phyloP scores from a whole-genome alignment of 2,797 vertebrate species.

The Streptopelia turtur region DNA sequence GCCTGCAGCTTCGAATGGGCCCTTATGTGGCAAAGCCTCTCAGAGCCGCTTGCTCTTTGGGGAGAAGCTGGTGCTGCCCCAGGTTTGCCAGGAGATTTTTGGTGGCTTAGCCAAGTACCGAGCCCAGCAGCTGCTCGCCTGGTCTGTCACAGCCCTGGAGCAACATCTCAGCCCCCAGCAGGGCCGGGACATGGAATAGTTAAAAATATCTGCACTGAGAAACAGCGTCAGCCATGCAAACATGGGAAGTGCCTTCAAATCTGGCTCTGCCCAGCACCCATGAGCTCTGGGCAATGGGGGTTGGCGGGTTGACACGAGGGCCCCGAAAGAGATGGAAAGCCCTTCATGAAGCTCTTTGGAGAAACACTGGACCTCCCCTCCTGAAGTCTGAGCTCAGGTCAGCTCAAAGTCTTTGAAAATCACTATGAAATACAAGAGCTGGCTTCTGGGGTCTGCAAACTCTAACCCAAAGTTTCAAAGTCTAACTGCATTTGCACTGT shows the following conservation, averaged over 20 bases:
- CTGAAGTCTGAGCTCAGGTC: neutral
- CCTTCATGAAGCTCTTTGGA: neutral
- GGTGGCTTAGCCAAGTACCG: neutral
- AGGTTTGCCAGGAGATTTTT: slow-evolving; percentile 37
- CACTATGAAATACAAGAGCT: neutral
- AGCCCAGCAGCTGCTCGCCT: slow-evolving; percentile 61
- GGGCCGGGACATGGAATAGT: neutral
- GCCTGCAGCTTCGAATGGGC: slow-evolving; percentile 69
- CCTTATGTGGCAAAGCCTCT: slow-evolving; percentile 81
- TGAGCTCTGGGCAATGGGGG: neutral
- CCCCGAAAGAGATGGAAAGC: neutral
- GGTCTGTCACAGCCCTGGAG: slow-evolving; percentile 33
- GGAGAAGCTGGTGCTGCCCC: slow-evolving; percentile 50
- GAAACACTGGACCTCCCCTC: slow-evolving; percentile 16
- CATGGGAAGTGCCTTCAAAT: neutral
- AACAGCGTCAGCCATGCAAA: neutral
- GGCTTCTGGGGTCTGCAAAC: neutral
- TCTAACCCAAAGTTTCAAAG: neutral
- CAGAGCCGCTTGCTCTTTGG: slow-evolving; percentile 55
- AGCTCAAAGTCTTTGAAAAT: neutral
- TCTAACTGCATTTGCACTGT: neutral
- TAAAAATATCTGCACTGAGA: slow-evolving; percentile 59
- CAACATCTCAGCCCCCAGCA: neutral
- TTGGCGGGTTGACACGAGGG: neutral
- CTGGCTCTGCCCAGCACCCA: neutral